Evolutionary conservation across 2,797 vertebrate genomes (phyloP), one percentile per base, ranked within the genome.

Genomic region (Myripristis murdjan): DNA sequence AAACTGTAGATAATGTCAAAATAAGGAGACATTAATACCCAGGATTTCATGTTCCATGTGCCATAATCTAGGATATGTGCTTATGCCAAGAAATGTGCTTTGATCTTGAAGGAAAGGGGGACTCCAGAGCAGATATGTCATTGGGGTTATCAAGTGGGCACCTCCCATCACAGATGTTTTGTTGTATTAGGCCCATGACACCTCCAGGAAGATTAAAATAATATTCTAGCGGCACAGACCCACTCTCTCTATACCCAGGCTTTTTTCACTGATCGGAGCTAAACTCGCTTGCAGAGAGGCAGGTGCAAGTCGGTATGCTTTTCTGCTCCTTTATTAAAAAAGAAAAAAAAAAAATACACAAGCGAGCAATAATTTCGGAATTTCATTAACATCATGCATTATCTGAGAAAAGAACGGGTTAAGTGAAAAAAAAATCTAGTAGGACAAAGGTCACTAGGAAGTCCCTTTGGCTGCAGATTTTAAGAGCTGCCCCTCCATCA

Each of bases 401-500:
- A 14, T 14, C 28, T 31, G 28, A 3, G 14, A 18, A 46, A 6
- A 46, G 18, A 46, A 18, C 7, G 43, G 16, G n/a, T 46, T 46
- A n/a, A 46, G 43, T 46, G n/a, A 20, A 23, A 9, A 51, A 54
- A 44, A 58, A 28, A 57, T 14, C 9, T 4, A 35, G 48, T 5
- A 39, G 41, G 41, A 55, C 24, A 68, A 20, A 73, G 56, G 68
- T 63, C 81, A 65, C 24, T 33, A 9, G 39, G 20, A 20, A 52
- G 54, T 87, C 81, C 74, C 78, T 51, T 2, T 11, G 64, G 72
- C 72, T 48, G 43, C 60, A 56, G 43, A 56, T 75, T 83, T 37
- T 44, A 72, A 88, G 75, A 70, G 75, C 58, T 58, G 70, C 46
- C 54, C 81, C 84, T 88, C 84, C 74, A 86, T 91, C 74, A 87